These are phyloP conservation scores for Spilosoma lubricipeda DNA, from an alignment of 2,888 invertebrate genomes.

Conservation along the genomic window DNA sequence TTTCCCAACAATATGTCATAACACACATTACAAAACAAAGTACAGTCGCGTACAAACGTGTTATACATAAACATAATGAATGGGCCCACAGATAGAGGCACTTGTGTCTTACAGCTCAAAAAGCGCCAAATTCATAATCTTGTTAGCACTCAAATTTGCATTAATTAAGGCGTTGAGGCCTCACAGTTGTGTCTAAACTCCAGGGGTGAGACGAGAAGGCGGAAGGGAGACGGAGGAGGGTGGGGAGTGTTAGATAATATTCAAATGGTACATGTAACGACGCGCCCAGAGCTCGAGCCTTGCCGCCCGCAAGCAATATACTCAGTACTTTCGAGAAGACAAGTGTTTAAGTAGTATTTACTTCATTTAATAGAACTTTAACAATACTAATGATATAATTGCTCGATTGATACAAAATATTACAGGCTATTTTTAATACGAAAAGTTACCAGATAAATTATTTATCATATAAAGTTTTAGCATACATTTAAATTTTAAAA, in stretches of 20 bases:
- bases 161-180: conserved; percentile 84
- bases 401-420: no score
- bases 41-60: conserved; percentile 50
- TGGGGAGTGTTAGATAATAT: conserved; percentile 81
- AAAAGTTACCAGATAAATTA: no score
- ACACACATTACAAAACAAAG: conserved; percentile 40
- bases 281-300: conserved; percentile 72
- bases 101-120: conserved; percentile 70
- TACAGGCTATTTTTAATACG: no score
- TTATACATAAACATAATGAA: conserved; percentile 46
- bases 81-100: conserved; percentile 61
- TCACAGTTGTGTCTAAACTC: conserved; percentile 79
- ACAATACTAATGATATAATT: no score
- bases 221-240: conserved; percentile 43
- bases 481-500: no score
- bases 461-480: no score
- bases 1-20: conserved; percentile 6
- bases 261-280: conserved; percentile 87
- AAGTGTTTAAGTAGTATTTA: no score
- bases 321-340: conserved; percentile 59
- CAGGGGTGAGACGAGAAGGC: conserved; percentile 46
- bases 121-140: conserved; percentile 85
- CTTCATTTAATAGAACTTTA: no score
- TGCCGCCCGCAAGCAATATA: conserved; percentile 84
- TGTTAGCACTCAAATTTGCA: conserved; percentile 87